phyloP scores from a whole-genome alignment of 2,797 vertebrate genomes.

The Megalops cyprinoides region DNA sequence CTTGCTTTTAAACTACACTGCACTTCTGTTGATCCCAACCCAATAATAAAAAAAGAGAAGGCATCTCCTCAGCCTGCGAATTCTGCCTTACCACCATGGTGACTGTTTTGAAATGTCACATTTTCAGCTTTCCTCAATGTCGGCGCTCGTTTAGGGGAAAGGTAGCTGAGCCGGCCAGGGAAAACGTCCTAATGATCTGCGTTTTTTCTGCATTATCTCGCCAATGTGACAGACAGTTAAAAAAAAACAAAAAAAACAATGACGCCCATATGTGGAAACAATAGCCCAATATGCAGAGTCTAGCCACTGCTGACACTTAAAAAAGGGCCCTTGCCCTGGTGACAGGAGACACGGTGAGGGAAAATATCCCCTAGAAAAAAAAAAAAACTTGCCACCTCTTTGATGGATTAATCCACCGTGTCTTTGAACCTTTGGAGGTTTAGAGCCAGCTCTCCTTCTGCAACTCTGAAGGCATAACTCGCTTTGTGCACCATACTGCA shows the following conservation, averaged over 20 bases:
- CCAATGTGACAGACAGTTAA: constrained; percentile 32
- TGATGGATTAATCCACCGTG: constrained; percentile 34
- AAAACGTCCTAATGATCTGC: constrained; percentile 21
- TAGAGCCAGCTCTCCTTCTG: not conserved
- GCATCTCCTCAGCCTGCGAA: constrained; percentile 16
- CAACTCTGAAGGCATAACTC: constrained; percentile 25
- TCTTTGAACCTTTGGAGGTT: constrained; percentile 19
- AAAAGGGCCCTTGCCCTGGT: constrained; percentile 24
- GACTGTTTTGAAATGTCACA: constrained; percentile 41
- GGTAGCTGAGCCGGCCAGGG: constrained; percentile 18
- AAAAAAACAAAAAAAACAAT: constrained; percentile 17
- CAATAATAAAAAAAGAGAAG: not conserved
- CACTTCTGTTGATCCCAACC: constrained; percentile 22
- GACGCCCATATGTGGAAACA: constrained; percentile 38
- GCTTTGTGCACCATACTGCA: constrained; percentile 25
- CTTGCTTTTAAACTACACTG: constrained; percentile 16
- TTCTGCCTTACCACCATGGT: constrained; percentile 11
- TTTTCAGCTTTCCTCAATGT: constrained; percentile 29
- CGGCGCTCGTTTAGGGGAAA: constrained; percentile 29
- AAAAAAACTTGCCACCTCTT: constrained; percentile 26
- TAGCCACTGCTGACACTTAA: constrained; percentile 15
- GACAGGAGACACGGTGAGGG: constrained; percentile 28
- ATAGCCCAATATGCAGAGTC: constrained; percentile 27
- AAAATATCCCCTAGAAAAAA: constrained; percentile 28
- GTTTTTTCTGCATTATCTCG: constrained; percentile 27